Percentiles rank a stretch among this genome's conserved stretches.
Conservation (phyloP, 2,113 vertebrate genomes). For the Tamias sibiricus region DNA sequence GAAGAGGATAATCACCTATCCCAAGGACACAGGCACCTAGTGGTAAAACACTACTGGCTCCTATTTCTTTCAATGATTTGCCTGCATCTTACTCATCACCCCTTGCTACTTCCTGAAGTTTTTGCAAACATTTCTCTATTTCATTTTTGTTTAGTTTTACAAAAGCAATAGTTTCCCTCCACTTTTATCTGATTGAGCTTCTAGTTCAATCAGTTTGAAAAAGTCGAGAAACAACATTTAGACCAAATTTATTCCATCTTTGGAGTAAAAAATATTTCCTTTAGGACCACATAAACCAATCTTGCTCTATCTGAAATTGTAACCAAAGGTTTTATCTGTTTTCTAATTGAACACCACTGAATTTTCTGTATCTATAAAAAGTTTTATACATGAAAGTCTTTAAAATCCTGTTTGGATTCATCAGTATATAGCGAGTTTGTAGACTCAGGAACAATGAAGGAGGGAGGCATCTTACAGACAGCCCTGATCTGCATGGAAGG, state of each 20-base stretch:
- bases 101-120: not conserved
- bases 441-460: not conserved
- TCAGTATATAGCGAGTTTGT: not conserved
- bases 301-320: not conserved
- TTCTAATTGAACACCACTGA: not conserved
- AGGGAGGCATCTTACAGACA: not conserved
- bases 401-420: not conserved
- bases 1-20: not conserved
- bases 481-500: not conserved
- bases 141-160: constrained; percentile 46
- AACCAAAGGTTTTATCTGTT: constrained; percentile 2
- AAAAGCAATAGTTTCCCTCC: constrained; percentile 34
- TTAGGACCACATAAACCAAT: not conserved
- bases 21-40: not conserved
- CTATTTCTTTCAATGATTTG: constrained; percentile 6
- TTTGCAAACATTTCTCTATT: constrained; percentile 23
- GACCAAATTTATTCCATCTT: constrained; percentile 19
- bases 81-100: not conserved
- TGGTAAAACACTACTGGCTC: not conserved
- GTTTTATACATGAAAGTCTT: not conserved
- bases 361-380: not conserved
- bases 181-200: constrained; percentile 24
- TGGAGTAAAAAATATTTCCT: not conserved
- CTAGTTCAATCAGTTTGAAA: not conserved
- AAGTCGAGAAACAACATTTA: constrained; percentile 32